These are phyloP conservation scores for Pagetopsis macropterus DNA, from an alignment of 2,797 vertebrate species.

Conservation along the genomic window DNA sequence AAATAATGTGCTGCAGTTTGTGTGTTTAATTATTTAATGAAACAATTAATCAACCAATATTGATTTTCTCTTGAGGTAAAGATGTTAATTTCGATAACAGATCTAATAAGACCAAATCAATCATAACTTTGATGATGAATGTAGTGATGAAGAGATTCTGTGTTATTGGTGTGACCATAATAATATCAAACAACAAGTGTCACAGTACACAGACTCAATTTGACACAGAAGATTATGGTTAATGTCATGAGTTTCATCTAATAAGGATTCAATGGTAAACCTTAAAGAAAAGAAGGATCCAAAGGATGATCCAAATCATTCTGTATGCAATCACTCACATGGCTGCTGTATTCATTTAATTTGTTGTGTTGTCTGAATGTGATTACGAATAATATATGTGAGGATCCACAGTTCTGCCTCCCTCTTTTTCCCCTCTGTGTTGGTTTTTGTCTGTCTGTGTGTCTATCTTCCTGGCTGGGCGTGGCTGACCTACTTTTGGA, in stretches of 20 bases:
- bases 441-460: no score
- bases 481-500: no score
- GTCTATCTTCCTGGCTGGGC: no score
- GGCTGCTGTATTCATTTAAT: background rate
- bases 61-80: background rate
- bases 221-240: slow-evolving; percentile 19
- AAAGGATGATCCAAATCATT: background rate
- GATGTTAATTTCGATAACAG: slow-evolving; percentile 29
- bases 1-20: background rate
- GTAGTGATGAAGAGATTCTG: slow-evolving; percentile 4
- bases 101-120: slow-evolving; percentile 17
- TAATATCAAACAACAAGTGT: slow-evolving; percentile 5
- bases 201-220: slow-evolving; percentile 1
- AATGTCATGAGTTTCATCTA: slow-evolving; percentile 8
- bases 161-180: background rate
- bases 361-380: slow-evolving; percentile 8
- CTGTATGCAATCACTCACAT: slow-evolving; percentile 5
- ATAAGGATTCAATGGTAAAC: slow-evolving; percentile 13
- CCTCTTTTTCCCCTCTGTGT: no score
- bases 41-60: background rate
- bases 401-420: no score
- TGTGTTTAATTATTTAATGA: background rate
- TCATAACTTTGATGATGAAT: slow-evolving; percentile 4
- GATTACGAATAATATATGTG: no score
- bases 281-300: background rate